Percentiles rank a stretch among this genome's conserved stretches.
phyloP scores from a whole-genome alignment of 2,888 invertebrate genomes.

The Ophion ventricosus region DNA sequence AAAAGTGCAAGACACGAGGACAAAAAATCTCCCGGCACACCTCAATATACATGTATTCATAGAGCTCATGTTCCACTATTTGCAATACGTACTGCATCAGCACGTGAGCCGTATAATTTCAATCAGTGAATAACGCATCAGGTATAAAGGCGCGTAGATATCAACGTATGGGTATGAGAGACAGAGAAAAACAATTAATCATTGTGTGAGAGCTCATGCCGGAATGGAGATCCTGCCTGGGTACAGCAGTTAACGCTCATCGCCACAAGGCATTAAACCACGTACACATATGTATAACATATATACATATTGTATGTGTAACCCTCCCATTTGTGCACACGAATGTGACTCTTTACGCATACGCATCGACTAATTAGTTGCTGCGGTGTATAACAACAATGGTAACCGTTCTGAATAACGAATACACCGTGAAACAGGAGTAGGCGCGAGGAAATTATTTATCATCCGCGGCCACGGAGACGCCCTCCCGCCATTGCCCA shows the following conservation, averaged over 20 bases:
- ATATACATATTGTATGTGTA: neutral
- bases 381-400: conserved; percentile 31
- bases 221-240: conserved; percentile 42
- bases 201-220: conserved; percentile 44
- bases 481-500: conserved; percentile 20
- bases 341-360: conserved; percentile 31
- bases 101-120: conserved; percentile 50
- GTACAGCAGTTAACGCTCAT: conserved; percentile 32
- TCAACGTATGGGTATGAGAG: conserved; percentile 27
- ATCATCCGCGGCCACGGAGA: conserved; percentile 19
- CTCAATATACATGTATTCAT: neutral
- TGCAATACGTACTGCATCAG: conserved; percentile 17
- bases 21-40: conserved; percentile 8
- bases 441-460: conserved; percentile 52
- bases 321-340: conserved; percentile 1
- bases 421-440: conserved; percentile 34
- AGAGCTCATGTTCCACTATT: conserved; percentile 9
- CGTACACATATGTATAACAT: neutral
- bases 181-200: conserved; percentile 60
- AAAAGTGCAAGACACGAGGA: neutral
- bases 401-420: conserved; percentile 37
- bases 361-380: conserved; percentile 48
- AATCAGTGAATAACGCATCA: conserved; percentile 56
- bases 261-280: conserved; percentile 24
- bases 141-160: conserved; percentile 31